Conservation (phyloP, 2,113 vertebrate genomes). For the Pelvicachromis taeniatus region DNA sequence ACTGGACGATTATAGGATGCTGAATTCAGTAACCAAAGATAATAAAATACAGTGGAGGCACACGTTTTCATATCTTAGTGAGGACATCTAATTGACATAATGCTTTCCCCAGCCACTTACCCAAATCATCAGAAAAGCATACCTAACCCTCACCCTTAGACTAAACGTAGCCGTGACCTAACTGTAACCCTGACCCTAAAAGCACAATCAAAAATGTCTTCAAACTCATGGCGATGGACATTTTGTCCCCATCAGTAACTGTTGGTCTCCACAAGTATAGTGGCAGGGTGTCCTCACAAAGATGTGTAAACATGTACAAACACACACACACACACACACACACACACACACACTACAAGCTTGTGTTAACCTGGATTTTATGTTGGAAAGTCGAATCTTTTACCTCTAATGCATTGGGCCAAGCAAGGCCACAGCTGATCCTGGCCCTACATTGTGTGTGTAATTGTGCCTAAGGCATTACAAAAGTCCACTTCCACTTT, state of each 20-base stretch:
- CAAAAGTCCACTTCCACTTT: neutral
- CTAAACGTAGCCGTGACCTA: no score
- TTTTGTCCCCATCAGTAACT: neutral
- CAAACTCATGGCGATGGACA: neutral
- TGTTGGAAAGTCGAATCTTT: neutral
- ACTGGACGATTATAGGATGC: neutral
- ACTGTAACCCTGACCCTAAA: neutral
- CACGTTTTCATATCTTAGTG: neutral
- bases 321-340: neutral
- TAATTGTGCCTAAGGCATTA: neutral
- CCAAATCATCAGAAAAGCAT: neutral
- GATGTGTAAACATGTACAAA: neutral
- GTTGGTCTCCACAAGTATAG: neutral
- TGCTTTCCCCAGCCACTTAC: neutral
- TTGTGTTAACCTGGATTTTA: neutral
- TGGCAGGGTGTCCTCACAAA: neutral
- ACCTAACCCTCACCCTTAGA: neutral
- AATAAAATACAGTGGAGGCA: accelerated
- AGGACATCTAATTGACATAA: neutral
- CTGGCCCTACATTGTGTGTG: neutral
- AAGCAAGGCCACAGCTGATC: neutral
- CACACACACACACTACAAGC: neutral
- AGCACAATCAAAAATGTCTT: neutral
- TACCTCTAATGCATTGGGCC: neutral
- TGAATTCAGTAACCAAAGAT: neutral